Evolutionary conservation across 2,888 invertebrate genomes (phyloP).

Genomic region (Nymphalis urticae): DNA sequence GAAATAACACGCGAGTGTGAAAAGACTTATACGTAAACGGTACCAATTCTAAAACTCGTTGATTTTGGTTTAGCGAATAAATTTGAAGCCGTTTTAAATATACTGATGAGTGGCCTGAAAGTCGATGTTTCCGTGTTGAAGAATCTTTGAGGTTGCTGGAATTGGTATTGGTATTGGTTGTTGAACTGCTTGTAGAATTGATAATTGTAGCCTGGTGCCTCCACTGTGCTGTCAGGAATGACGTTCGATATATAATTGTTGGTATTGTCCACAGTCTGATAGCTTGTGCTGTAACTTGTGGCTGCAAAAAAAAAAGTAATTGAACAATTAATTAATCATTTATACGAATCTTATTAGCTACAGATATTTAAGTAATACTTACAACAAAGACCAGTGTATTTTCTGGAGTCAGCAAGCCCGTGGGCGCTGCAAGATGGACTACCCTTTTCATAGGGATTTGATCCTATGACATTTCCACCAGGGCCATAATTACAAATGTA

Average conservation of each 20-base stretch:
- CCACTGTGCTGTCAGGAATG: slow-evolving; percentile 78
- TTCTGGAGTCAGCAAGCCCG: slow-evolving; percentile 86
- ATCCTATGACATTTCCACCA: slow-evolving; percentile 89
- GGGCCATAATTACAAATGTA: slow-evolving; percentile 94
- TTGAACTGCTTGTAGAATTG: slow-evolving; percentile 69
- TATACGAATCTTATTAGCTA: too few relatives aligned
- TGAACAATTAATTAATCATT: neutral
- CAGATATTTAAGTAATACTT: slow-evolving; percentile 60
- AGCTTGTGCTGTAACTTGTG: slow-evolving; percentile 66
- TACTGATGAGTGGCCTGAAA: slow-evolving; percentile 72
- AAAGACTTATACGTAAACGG: slow-evolving; percentile 63
- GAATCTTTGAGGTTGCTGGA: slow-evolving; percentile 62
- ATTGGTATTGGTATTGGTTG: slow-evolving; percentile 61
- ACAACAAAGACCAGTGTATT: slow-evolving; percentile 90
- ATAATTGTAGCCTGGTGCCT: slow-evolving; percentile 66
- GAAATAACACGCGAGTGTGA: slow-evolving; percentile 38
- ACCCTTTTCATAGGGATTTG: slow-evolving; percentile 88
- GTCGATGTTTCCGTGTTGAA: slow-evolving; percentile 65
- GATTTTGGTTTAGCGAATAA: slow-evolving; percentile 70
- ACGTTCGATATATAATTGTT: slow-evolving; percentile 79
- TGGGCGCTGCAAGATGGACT: slow-evolving; percentile 86
- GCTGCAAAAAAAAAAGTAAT: slow-evolving; percentile 57
- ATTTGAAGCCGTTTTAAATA: slow-evolving; percentile 73
- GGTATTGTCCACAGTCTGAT: slow-evolving; percentile 65
- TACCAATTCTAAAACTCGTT: slow-evolving; percentile 68